A percentile compares a stretch with the other conserved stretches of the same genome.
Evolutionary conservation across 64 coral and sea anemone species (phyloP).

Genomic region (Stichodactyla helianthus): DNA sequence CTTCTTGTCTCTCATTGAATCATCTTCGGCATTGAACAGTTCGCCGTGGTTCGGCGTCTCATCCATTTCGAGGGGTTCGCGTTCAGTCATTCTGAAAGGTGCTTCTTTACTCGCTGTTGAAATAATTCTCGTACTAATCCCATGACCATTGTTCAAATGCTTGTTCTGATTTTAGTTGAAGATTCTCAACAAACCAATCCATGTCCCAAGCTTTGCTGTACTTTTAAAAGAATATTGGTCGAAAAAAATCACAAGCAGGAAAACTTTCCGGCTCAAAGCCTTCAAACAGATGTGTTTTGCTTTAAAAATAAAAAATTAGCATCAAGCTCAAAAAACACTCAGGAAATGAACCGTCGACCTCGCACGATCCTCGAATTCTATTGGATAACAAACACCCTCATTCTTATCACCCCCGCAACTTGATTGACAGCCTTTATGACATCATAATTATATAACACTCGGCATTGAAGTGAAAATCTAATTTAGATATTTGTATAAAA

Average conservation of each 20-base stretch:
- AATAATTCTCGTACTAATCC: not conserved
- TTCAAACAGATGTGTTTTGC: not conserved
- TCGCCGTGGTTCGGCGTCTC: conserved; percentile 16
- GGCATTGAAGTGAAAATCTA: not conserved
- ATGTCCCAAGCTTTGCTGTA: not conserved
- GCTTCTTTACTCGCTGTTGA: not conserved
- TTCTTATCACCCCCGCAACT: not conserved
- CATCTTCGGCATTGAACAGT: conserved; percentile 56
- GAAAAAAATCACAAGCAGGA: not conserved
- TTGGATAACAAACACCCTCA: not conserved
- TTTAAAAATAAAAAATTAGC: conserved; percentile 1
- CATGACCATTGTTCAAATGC: conserved; percentile 5
- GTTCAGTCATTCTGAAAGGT: conserved; percentile 21
- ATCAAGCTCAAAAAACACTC: not conserved
- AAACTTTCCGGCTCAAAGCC: not conserved
- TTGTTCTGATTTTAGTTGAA: not conserved
- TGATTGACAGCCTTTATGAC: not conserved
- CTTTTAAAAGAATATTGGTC: not conserved
- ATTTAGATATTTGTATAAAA: not conserved
- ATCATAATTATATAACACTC: not conserved
- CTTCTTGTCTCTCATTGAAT: not conserved
- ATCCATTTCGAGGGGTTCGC: not conserved
- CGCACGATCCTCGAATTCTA: not conserved
- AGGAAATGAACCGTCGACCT: conserved; percentile 12
- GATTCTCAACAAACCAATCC: not conserved